A percentile compares a stretch with the other conserved stretches of the same genome.
phyloP scores from a whole-genome alignment of 1,140 invertebrate species.

The Branchinecta lynchi region DNA sequence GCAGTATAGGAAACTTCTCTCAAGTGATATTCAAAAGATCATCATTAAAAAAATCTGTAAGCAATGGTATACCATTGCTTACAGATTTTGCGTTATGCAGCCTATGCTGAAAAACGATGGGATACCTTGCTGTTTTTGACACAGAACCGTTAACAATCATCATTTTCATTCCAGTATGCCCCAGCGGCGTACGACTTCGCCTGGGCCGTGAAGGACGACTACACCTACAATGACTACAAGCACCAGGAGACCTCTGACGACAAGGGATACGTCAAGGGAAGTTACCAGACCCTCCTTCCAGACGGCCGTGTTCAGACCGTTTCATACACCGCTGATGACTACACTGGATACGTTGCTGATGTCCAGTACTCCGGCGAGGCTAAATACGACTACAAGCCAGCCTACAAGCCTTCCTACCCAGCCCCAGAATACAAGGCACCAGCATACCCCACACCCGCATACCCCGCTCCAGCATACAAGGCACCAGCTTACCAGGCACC shows the following conservation, averaged over 20 bases:
- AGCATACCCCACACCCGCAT: slow-evolving; percentile 17
- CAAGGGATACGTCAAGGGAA: slow-evolving; percentile 40
- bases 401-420: slow-evolving; percentile 13
- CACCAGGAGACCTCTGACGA: slow-evolving; percentile 49
- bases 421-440: slow-evolving; percentile 16
- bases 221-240: slow-evolving; percentile 51
- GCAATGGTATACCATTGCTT: too few species aligned
- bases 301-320: slow-evolving; percentile 41
- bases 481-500: slow-evolving; percentile 16
- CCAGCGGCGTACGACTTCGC: slow-evolving; percentile 47
- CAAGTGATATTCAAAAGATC: too few species aligned
- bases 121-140: too few species aligned
- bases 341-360: slow-evolving; percentile 24
- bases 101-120: too few species aligned
- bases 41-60: too few species aligned
- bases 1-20: too few species aligned
- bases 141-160: too few species aligned
- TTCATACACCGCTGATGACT: slow-evolving; percentile 23
- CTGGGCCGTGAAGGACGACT: slow-evolving; percentile 49
- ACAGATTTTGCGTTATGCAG: too few species aligned
- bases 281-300: slow-evolving; percentile 55
- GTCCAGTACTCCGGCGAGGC: slow-evolving; percentile 23
- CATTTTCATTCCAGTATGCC: neutral
- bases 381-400: slow-evolving; percentile 16
- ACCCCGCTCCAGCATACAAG: slow-evolving; percentile 15